Evolutionary conservation across 2,113 vertebrate genomes (phyloP), one percentile per base, ranked within the genome.

Genomic region (Ophiodon elongatus): DNA sequence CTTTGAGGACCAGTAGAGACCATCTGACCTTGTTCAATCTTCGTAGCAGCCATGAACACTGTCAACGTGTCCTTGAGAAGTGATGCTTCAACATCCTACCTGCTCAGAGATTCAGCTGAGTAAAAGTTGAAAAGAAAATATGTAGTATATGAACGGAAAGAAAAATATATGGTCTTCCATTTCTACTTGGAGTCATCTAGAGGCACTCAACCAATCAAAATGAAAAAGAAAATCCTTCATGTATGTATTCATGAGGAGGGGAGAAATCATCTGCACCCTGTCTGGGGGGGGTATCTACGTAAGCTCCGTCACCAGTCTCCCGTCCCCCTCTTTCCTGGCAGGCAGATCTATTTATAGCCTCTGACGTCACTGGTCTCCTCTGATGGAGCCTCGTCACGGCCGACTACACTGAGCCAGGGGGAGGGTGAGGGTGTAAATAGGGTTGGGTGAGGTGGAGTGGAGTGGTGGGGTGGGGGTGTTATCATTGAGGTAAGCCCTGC

Each of bases 281-380:
- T 8, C 67, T 27, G 23, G 9, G 1, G 15, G 75, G 73, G 25
- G 4, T 43, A 31, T 70, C 85, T 83, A 88, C 81, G 85, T 90
- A 70, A 87, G 83, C 80, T 43, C 85, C 52, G 63, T 84, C 88
- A 83, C 76, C 73, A 84, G 80, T 82, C 85, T 82, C 87, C 72
- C 79, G 85, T 80, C 85, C 87, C 88, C 85, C 88, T 80, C 78
- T 83, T 91, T 89, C 69, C 74, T 88, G 66, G 75, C 85, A 86
- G 78, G 76, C 68, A 69, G 83, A 68, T 83, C 92, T 94, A 94
- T 94, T 92, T 93, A 63, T 93, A 93, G 88, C 82, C 52, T 68
- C 82, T 93, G 89, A 93, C 92, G 86, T 91, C 93, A 91, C 80
- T 52, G 86, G 82, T 84, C 82, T 85, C 84, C 82, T 91, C 86